A percentile compares a stretch with the other conserved stretches of the same genome.
Conservation (phyloP, 2,797 vertebrate species). For the Sciaenops ocellatus region DNA sequence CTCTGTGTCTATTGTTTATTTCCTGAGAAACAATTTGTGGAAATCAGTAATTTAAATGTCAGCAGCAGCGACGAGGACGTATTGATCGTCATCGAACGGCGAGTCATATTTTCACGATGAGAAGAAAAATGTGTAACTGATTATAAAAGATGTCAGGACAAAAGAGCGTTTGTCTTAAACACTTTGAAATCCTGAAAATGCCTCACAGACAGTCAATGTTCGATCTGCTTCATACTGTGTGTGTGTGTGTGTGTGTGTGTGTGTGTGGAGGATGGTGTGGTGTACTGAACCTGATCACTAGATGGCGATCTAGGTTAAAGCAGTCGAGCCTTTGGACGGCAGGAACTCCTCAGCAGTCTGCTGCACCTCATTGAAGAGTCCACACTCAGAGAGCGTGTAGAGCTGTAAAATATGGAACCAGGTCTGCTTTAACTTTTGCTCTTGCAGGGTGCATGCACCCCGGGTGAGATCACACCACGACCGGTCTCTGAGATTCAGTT, state of each 20-base stretch:
- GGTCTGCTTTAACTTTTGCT: conserved; percentile 39
- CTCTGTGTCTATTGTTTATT: conserved; percentile 3
- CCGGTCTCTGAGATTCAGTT: conserved; percentile 23
- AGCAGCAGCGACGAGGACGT: not conserved
- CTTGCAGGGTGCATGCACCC: not conserved
- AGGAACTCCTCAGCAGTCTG: conserved; percentile 30
- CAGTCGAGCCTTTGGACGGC: conserved; percentile 24
- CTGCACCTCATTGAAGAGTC: conserved; percentile 58
- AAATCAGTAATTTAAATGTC: conserved; percentile 42
- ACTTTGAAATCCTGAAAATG: conserved; percentile 14
- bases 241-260: conserved; percentile 4
- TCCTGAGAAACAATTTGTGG: conserved; percentile 5
- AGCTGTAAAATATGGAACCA: conserved; percentile 39
- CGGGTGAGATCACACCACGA: conserved; percentile 25
- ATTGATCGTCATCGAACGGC: conserved; percentile 33
- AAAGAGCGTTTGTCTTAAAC: not conserved
- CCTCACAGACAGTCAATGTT: not conserved
- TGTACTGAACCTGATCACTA: conserved; percentile 71
- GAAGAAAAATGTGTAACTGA: conserved; percentile 4
- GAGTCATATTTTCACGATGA: not conserved
- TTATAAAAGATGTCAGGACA: not conserved
- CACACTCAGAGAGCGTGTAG: conserved; percentile 46
- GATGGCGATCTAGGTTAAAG: conserved; percentile 88
- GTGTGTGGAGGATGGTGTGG: not conserved
- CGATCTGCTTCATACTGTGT: not conserved